Percentiles rank a stretch among this genome's conserved stretches.
phyloP scores from a whole-genome alignment of 1,140 invertebrate genomes.

The Camponotus floridanus region DNA sequence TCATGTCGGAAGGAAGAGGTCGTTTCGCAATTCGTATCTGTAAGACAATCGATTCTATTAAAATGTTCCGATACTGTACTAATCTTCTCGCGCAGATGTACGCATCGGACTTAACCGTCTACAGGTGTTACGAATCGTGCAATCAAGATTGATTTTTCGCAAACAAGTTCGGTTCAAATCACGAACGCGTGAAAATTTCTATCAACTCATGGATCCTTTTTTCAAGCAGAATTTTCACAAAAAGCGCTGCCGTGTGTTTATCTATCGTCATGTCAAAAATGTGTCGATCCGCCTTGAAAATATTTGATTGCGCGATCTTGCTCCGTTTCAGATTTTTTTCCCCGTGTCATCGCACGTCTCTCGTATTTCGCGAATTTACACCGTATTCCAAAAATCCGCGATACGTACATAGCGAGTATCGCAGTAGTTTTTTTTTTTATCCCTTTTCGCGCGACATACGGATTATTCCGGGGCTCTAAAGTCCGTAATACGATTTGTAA shows the following conservation, averaged over 20 bases:
- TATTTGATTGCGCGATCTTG: constrained; percentile 41
- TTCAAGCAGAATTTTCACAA: background rate
- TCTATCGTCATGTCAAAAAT: constrained; percentile 24
- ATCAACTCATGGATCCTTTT: background rate
- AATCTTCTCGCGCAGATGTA: constrained; percentile 46
- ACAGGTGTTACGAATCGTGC: background rate
- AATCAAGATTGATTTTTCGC: constrained; percentile 32
- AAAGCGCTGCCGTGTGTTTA: background rate
- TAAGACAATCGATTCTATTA: constrained; percentile 41
- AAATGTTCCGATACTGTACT: constrained; percentile 16
- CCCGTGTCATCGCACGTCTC: constrained; percentile 13
- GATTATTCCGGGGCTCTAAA: constrained; percentile 24
- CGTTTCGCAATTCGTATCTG: constrained; percentile 27
- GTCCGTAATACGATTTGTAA: constrained; percentile 34
- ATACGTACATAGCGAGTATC: constrained; percentile 14
- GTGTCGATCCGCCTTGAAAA: constrained; percentile 15
- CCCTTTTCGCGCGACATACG: background rate
- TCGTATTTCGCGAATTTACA: constrained; percentile 51
- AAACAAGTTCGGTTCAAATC: background rate
- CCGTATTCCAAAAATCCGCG: constrained; percentile 17
- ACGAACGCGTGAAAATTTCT: background rate
- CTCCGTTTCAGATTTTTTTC: constrained; percentile 6
- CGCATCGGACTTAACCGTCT: constrained; percentile 25
- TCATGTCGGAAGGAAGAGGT: constrained; percentile 18
- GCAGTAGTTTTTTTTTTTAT: background rate